phyloP scores from a whole-genome alignment of 2,888 invertebrate species.

The Heteropelma amictum region DNA sequence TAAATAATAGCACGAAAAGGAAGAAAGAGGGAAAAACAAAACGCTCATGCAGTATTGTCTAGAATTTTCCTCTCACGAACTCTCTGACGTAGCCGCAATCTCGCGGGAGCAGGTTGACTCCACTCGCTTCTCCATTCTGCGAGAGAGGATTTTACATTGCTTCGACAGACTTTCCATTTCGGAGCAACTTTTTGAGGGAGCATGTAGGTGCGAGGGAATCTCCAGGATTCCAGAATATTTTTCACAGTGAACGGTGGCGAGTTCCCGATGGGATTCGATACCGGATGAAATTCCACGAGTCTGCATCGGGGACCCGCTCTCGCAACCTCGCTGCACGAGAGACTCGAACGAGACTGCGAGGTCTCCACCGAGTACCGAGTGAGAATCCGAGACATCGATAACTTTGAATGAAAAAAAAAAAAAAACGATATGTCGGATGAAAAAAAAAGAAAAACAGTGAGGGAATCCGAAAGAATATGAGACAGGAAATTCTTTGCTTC shows the following conservation, averaged over 20 bases:
- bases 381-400: constrained; percentile 50
- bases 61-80: constrained; percentile 36
- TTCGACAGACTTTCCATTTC: constrained; percentile 50
- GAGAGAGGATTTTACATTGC: constrained; percentile 29
- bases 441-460: constrained; percentile 15
- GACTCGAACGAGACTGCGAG: constrained; percentile 22
- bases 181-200: constrained; percentile 42
- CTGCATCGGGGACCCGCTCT: constrained; percentile 23
- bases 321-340: not conserved
- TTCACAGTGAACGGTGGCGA: constrained; percentile 12
- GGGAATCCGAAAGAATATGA: not conserved
- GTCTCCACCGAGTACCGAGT: constrained; percentile 42
- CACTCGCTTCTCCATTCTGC: constrained; percentile 26
- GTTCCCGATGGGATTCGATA: constrained; percentile 50
- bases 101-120: constrained; percentile 56
- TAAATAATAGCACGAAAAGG: constrained; percentile 6
- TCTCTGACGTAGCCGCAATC: constrained; percentile 46
- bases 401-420: constrained; percentile 25
- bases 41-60: constrained; percentile 8
- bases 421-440: too few relatives aligned
- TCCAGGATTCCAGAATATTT: not conserved
- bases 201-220: not conserved
- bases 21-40: not conserved
- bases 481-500: constrained; percentile 27
- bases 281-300: constrained; percentile 53